Conservation (phyloP, 2,797 vertebrate genomes). For the Chiloscyllium punctatum region DNA sequence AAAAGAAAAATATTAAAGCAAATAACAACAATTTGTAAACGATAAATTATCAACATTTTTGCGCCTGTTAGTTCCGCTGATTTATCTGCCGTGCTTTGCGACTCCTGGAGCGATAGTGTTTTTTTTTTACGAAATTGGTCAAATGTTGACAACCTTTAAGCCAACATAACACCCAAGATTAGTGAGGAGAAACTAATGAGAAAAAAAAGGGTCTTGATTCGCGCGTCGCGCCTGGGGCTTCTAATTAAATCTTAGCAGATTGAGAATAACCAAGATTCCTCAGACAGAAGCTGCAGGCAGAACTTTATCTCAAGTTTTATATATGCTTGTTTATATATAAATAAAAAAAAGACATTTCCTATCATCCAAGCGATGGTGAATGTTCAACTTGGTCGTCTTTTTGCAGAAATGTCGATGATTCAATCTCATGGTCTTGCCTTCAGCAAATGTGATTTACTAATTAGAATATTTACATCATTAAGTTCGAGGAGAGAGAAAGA, state of each 20-base stretch:
- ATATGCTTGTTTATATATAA: slow-evolving; percentile 59
- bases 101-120: slow-evolving; percentile 60
- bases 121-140: slow-evolving; percentile 72
- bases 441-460: slow-evolving; percentile 77
- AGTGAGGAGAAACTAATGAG: slow-evolving; percentile 82
- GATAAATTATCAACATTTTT: slow-evolving; percentile 68
- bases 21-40: slow-evolving; percentile 50
- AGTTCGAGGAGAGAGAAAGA: slow-evolving; percentile 58
- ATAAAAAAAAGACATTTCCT: slow-evolving; percentile 42
- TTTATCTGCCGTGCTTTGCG: slow-evolving; percentile 62
- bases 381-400: background rate
- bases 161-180: slow-evolving; percentile 71
- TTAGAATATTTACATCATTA: slow-evolving; percentile 86
- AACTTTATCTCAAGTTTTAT: slow-evolving; percentile 72
- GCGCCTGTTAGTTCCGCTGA: slow-evolving; percentile 66
- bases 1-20: slow-evolving; percentile 52
- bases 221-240: slow-evolving; percentile 68
- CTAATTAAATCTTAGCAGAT: slow-evolving; percentile 93
- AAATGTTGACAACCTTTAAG: slow-evolving; percentile 83
- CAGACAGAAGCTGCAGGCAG: slow-evolving; percentile 66
- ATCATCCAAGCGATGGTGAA: background rate
- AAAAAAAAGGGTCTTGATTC: slow-evolving; percentile 57
- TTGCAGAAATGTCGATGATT: background rate
- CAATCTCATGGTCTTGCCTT: slow-evolving; percentile 49
- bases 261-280: slow-evolving; percentile 68